A percentile compares a stretch with the other conserved stretches of the same genome.
Conservation (phyloP, 2,888 invertebrate genomes). For the Pedicia rivosa region DNA sequence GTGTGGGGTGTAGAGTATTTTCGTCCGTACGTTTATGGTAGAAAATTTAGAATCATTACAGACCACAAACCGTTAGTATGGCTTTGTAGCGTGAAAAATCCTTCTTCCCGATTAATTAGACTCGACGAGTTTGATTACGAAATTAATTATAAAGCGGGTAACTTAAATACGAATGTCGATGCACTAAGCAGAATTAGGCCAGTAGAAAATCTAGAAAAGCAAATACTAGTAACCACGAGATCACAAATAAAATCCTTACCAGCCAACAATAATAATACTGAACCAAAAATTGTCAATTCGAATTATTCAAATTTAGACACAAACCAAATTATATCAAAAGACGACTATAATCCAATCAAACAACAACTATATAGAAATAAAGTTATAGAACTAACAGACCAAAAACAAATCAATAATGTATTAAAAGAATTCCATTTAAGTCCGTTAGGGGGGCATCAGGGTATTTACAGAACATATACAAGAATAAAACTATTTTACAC, state of each 20-base stretch:
- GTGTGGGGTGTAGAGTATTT: neutral
- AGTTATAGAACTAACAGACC: too few relatives aligned
- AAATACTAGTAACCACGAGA: too few relatives aligned
- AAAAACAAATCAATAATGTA: too few relatives aligned
- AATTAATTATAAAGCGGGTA: neutral
- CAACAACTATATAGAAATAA: too few relatives aligned
- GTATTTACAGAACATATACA: constrained; percentile 11
- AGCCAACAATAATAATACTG: too few relatives aligned
- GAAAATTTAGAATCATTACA: neutral
- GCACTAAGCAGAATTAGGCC: constrained; percentile 4
- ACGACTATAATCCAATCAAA: too few relatives aligned
- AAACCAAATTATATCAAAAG: too few relatives aligned
- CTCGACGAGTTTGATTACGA: neutral
- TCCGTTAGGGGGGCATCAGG: constrained; percentile 10
- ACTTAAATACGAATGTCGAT: neutral
- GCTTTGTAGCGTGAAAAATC: neutral
- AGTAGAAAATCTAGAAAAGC: neutral
- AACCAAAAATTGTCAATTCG: too few relatives aligned
- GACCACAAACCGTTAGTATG: neutral
- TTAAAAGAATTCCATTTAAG: constrained; percentile 7
- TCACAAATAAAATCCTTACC: too few relatives aligned
- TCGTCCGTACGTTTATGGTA: neutral
- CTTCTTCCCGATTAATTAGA: neutral
- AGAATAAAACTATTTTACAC: constrained; percentile 12
- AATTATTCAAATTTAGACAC: too few relatives aligned